Evolutionary conservation across 2,113 vertebrate genomes (phyloP), one percentile per base, ranked within the genome.

Genomic region (Cercopithecus mona): DNA sequence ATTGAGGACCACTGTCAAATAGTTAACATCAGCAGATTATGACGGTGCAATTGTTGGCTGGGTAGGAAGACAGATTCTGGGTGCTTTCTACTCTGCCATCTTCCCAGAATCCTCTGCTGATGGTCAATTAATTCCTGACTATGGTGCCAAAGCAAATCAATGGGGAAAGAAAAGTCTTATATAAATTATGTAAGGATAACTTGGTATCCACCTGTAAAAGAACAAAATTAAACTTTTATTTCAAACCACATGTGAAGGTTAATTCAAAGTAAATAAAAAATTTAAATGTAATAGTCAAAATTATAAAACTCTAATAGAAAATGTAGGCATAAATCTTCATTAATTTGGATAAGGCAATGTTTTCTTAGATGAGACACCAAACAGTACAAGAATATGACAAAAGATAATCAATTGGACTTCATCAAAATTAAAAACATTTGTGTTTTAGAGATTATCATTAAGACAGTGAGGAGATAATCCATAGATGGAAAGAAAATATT

Each of bases 221-320:
- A 75, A 68, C 30, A 18, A 90, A 45, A 9, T 27, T 93, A 81
- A 93, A 75, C 3, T 8, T 75, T 12, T 86, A 55, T 32, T 45
- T 73, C 48, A 79, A 79, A 55, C 16, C 55, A 59, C 45, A 45
- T 81, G 57, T 3, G 95, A 86, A 89, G 68, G 18, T 73, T 45
- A 73, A 85, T 25, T 86, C 23, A 90, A 88, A 94, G 75, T 95
- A 22, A 92, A 93, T 45, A 38, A 89, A 85, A 93, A 3, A 66
- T 5, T 16, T 93, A 72, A 81, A 86, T 27, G 1, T 50, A 70
- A 90, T 43, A 57, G 25, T 11, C 64, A 93, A 95, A 90, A 66
- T 57, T 66, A 57, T 66, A 75, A 87, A 78, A 75, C 22, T 78
- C 27, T 82, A 81, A 90, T 87, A 90, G 90, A 85, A 95, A 73